phyloP scores from a whole-genome alignment of 2,113 vertebrate genomes.

The Takifugu flavidus region DNA sequence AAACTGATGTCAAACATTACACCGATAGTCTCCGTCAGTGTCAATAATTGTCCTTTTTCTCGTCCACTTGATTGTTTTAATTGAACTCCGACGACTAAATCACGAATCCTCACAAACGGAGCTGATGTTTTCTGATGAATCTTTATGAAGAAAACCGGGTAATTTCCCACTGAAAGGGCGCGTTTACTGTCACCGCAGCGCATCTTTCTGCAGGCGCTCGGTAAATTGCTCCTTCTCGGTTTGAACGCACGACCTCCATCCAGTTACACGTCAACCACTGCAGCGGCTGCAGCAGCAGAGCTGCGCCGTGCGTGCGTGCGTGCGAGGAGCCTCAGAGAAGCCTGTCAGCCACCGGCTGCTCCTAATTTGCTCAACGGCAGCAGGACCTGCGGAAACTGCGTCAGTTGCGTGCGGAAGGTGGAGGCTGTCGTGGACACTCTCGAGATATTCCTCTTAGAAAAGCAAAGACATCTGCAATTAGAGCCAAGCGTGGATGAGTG shows the following conservation, averaged over 20 bases:
- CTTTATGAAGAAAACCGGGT: too few species aligned
- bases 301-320: too few species aligned
- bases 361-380: constrained; percentile 32
- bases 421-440: neutral
- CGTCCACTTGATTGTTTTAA: too few species aligned
- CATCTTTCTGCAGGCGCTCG: constrained; percentile 4
- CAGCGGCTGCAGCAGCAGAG: constrained; percentile 24
- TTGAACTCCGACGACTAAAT: too few species aligned
- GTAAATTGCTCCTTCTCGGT: constrained; percentile 44
- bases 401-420: constrained; percentile 31
- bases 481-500: neutral
- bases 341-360: constrained; percentile 35
- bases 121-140: too few species aligned
- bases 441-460: neutral
- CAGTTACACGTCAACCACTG: constrained; percentile 37
- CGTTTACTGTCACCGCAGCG: neutral
- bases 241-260: constrained; percentile 17
- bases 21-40: too few species aligned
- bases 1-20: too few species aligned
- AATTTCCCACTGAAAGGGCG: too few species aligned
- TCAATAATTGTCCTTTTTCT: too few species aligned
- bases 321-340: constrained; percentile 16
- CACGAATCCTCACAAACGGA: too few species aligned
- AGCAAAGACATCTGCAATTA: neutral
- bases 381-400: constrained; percentile 43